Base-by-base conservation (phyloP, 1,140 invertebrate genomes). In the Drosophila insularis region DNA sequence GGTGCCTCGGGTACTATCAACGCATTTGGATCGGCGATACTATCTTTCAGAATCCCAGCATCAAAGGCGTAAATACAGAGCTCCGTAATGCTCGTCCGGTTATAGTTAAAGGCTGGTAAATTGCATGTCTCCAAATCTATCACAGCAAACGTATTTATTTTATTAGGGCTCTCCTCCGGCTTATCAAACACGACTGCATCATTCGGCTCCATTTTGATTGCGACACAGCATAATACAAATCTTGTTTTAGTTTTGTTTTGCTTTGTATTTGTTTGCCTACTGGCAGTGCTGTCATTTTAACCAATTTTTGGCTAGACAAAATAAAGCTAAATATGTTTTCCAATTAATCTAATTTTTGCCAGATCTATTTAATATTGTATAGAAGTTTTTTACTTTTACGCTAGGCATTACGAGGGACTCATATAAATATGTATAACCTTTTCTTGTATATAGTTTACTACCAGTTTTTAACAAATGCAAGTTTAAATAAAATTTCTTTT, bases 51-150 rank as follows among this genome's bases (percentile, higher is more conserved):
- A 17, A 69, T 37, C 2, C 39, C 63, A 2, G 85, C 37, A 39
- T 84, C 77, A 59, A 91, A 91, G 1, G 76, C 89, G 39, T 91
- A 89, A 19, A 90, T 80, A 37, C 85, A 81, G 2, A 91, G 40
- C 53, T 91, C 89, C 0, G 81, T 90, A 23, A 90, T 91, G 7
- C 69, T 43, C 14, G 71, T 71, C 8, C 73, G 67, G 50, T 90
- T 91, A 7, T 67, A 53, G n/a, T 37, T 66, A 10, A 53, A 31
- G 0, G 17, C 55, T 1, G 89, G 89, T 59, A 91, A 70, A 67
- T 82, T 86, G 4, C 67, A 59, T 1, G 85, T 89, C 55, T 91
- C 89, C 56, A 91, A 61, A 58, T 91, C 89, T 6, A 91, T 27
- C 8, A 91, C 81, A 5, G 86, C 89, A 53, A 90, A 81, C 10